Percentiles rank a stretch among this genome's conserved stretches.
phyloP scores from a whole-genome alignment of 2,888 invertebrate species.

The Dasysyrphus tricinctus region DNA sequence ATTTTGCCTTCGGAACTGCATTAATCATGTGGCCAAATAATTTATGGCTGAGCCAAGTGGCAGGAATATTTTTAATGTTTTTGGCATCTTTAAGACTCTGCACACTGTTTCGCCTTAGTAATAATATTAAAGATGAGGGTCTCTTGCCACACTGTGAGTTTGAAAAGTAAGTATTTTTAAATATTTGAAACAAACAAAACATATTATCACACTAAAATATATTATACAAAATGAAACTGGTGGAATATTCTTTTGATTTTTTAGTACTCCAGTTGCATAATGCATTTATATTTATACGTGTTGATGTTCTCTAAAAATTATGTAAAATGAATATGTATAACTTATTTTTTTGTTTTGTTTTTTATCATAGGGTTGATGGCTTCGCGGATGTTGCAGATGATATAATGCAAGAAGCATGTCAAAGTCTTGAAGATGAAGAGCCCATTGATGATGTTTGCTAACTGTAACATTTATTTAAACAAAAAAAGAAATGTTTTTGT shows the following conservation, averaged over 20 bases:
- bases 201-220: not conserved
- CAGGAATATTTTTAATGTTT: constrained; percentile 83
- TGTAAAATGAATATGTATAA: not conserved
- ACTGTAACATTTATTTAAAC: constrained; percentile 50
- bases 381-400: constrained; percentile 80
- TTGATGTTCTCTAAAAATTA: not conserved
- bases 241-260: not conserved
- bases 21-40: constrained; percentile 82
- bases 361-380: constrained; percentile 79
- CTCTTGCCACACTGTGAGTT: constrained; percentile 82
- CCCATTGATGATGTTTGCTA: constrained; percentile 82
- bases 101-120: constrained; percentile 79
- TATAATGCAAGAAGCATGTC: constrained; percentile 79
- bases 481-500: constrained; percentile 42
- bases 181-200: not conserved
- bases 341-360: constrained; percentile 56
- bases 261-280: not conserved
- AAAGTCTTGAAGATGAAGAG: constrained; percentile 80
- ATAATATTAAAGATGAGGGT: constrained; percentile 80
- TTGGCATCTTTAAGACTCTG: constrained; percentile 83
- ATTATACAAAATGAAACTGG: not conserved
- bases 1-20: constrained; percentile 80
- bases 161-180: constrained; percentile 79
- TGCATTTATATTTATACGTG: not conserved
- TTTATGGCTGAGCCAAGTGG: constrained; percentile 85